Base-by-base conservation (phyloP, 2,797 vertebrate genomes). In the Mareca strepera region DNA sequence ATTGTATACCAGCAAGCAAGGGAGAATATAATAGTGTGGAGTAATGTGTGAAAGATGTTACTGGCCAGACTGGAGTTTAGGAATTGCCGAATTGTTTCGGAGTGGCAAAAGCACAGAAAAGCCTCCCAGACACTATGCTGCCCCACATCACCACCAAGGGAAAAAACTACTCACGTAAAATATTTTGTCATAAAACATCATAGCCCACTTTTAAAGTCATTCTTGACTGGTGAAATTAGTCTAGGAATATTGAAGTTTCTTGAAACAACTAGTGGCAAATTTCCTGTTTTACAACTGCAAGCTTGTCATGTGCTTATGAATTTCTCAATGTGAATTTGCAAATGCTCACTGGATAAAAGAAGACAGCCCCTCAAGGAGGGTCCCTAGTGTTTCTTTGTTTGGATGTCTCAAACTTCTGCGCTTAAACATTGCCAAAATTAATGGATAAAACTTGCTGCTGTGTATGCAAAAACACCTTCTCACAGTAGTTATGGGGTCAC, bases 1-100 rank as follows among this genome's bases (percentile, higher is more conserved):
- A 97, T 97, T 98, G 97, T 96, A 94, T 96, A 37, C 53, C 83
- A 60, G 82, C 58, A 86, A 78, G 50, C 82, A 70, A 78, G 69
- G 82, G 82, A 66, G 41, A 74, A 68, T 75, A 16, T 80, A 64
- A 63, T 58, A 80, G 29, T 25, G 31, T 88, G 33, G 43, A 86
- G 62, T 87, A 76, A 74, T 2, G 14, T 68, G 25, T 91, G 75
- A 89, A 85, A 50, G 39, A 82, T 86, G 92, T 94, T 86, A 68
- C 7, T 13, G 80, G 67, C 31, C 12, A n/a, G 22, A 46, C 31
- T 60, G 67, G 56, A 92, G 35, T 72, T 53, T 72, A 39, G 48
- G 59, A 79, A 91, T 94, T 90, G 15, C 37, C 75, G 33, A 84
- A 52, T 75, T 86, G 22, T 85, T 92, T 74, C 48, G 14, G 35